Evolutionary conservation across 2,888 invertebrate species (phyloP).

Genomic region (Catocala nupta): DNA sequence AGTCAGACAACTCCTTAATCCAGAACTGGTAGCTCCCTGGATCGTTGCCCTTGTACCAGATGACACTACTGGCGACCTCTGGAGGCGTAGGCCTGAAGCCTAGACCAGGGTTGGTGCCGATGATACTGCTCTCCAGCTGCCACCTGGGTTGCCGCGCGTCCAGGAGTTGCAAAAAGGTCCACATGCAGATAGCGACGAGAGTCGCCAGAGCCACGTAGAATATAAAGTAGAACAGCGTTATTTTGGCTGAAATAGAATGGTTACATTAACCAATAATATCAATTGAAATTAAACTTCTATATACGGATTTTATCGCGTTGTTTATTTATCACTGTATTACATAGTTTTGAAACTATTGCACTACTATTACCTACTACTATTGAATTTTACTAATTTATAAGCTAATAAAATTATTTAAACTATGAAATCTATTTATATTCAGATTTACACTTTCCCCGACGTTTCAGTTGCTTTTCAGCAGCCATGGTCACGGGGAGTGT

Average conservation of each 20-base stretch:
- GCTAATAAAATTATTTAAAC: no score
- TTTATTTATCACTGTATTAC: no score
- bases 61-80: conserved; percentile 96
- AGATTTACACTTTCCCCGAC: no score
- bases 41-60: conserved; percentile 96
- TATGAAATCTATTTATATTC: no score
- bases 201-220: conserved; percentile 97
- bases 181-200: conserved; percentile 97
- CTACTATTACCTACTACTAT: no score
- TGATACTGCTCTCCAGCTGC: conserved; percentile 94
- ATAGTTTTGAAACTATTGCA: no score
- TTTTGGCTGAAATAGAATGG: conserved; percentile 91
- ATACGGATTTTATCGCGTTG: no score
- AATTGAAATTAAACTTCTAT: no score
- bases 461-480: no score
- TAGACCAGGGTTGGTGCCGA: conserved; percentile 98
- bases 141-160: conserved; percentile 96
- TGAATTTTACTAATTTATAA: no score
- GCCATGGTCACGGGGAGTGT: no score
- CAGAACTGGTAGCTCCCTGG: conserved; percentile 92
- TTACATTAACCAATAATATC: no score
- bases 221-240: conserved; percentile 97
- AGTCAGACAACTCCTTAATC: conserved; percentile 91
- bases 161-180: conserved; percentile 96
- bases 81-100: conserved; percentile 98